Percentiles rank a stretch among this genome's conserved stretches.
Evolutionary conservation across 2,888 invertebrate genomes (phyloP).

Genomic region (Conus canariensis): DNA sequence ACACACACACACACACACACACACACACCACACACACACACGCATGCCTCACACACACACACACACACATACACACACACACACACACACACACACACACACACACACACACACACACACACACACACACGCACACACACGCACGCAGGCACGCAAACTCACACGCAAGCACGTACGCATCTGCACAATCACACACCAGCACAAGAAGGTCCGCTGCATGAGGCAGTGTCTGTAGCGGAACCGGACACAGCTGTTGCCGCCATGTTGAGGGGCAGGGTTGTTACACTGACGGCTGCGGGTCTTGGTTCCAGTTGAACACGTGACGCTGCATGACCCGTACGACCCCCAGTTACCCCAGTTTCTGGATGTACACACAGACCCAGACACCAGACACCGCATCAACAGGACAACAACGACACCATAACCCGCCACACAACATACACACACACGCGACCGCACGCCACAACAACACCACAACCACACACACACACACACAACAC

Average conservation of each 20-base stretch:
- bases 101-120: not conserved
- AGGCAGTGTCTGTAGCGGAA: not conserved
- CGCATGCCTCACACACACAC: too few species aligned
- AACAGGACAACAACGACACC: too few species aligned
- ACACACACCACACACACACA: too few species aligned
- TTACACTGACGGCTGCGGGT: not conserved
- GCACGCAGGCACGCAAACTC: not conserved
- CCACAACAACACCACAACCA: too few species aligned
- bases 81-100: not conserved
- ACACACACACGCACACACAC: conserved; percentile 18
- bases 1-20: not conserved
- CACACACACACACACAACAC: too few species aligned
- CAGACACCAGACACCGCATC: too few species aligned
- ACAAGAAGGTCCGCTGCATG: not conserved
- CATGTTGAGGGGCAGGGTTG: not conserved
- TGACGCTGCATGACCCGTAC: not conserved
- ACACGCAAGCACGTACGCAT: not conserved
- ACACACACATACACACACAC: not conserved
- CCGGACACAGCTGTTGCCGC: not conserved
- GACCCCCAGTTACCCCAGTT: not conserved
- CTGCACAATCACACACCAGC: too few species aligned
- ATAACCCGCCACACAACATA: too few species aligned
- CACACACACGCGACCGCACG: too few species aligned
- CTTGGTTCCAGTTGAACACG: not conserved
- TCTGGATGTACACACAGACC: too few species aligned